A percentile compares a stretch with the other conserved stretches of the same genome.
These are phyloP conservation scores for Naso thynnoides DNA, from an alignment of 2,797 vertebrate species.

Conservation along the genomic window DNA sequence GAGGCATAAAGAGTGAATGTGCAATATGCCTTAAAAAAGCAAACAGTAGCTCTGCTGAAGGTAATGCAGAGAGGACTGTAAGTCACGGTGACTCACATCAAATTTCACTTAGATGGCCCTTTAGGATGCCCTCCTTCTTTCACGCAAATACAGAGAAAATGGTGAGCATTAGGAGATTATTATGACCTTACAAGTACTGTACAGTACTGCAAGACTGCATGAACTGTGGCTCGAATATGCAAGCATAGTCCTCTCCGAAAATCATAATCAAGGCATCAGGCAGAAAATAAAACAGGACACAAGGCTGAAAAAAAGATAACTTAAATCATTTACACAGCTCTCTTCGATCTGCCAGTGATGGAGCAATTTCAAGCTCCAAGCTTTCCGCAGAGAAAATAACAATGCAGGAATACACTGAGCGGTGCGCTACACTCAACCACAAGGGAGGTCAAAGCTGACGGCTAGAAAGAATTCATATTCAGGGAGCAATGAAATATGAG, in stretches of 20 bases:
- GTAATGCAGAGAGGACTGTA: constrained; percentile 49
- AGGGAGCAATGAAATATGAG: constrained; percentile 74
- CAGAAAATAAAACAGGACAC: constrained; percentile 54
- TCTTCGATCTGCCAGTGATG: constrained; percentile 44
- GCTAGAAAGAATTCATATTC: constrained; percentile 73
- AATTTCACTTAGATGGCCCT: constrained; percentile 53
- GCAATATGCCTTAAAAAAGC: constrained; percentile 62
- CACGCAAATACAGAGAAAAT: constrained; percentile 56
- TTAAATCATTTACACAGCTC: constrained; percentile 67
- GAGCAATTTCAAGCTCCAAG: constrained; percentile 63
- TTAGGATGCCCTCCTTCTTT: constrained; percentile 43
- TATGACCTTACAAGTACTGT: constrained; percentile 36
- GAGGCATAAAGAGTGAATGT: constrained; percentile 57
- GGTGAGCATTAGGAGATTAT: constrained; percentile 39
- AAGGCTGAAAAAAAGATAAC: constrained; percentile 51
- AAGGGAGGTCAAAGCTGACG: constrained; percentile 73
- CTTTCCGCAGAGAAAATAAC: constrained; percentile 70
- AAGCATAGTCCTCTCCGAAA: constrained; percentile 40
- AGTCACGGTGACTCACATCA: constrained; percentile 64
- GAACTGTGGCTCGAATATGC: constrained; percentile 48
- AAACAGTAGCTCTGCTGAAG: constrained; percentile 58
- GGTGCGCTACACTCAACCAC: constrained; percentile 61
- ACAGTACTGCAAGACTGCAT: constrained; percentile 21
- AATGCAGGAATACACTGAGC: constrained; percentile 61
- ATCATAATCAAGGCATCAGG: constrained; percentile 40